These are phyloP conservation scores for Lasioglossum figueresi DNA, from an alignment of 2,888 invertebrate species.

Conservation along the genomic window DNA sequence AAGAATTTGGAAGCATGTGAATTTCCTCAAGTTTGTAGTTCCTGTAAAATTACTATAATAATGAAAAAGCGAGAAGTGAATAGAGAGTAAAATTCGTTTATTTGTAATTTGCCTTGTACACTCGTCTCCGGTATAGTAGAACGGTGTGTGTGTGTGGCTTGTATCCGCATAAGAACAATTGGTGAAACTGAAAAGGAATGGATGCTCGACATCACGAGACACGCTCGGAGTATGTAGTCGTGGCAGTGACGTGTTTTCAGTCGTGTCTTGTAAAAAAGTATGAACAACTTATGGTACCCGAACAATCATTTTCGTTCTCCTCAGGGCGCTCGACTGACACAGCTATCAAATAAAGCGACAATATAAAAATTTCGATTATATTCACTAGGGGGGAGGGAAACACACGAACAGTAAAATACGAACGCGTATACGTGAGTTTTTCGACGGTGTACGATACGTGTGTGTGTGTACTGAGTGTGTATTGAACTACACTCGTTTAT, in stretches of 20 bases:
- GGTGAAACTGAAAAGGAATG: constrained; percentile 70
- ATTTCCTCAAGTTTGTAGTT: background rate
- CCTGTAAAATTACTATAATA: background rate
- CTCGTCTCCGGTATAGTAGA: constrained; percentile 67
- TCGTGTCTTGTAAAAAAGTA: constrained; percentile 30
- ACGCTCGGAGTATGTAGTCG: constrained; percentile 55
- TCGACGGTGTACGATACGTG: constrained; percentile 35
- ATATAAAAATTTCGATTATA: constrained; percentile 51
- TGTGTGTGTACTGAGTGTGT: constrained; percentile 17
- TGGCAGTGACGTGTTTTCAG: constrained; percentile 67
- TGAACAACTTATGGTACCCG: constrained; percentile 26
- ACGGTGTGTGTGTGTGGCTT: constrained; percentile 45
- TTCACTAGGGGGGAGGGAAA: constrained; percentile 25
- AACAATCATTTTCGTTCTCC: background rate
- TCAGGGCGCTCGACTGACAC: background rate
- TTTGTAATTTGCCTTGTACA: constrained; percentile 76
- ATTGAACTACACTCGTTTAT: constrained; percentile 62
- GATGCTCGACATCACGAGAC: constrained; percentile 64
- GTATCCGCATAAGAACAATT: constrained; percentile 52
- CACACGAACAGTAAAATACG: constrained; percentile 59
- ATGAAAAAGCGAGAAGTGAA: background rate
- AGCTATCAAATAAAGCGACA: constrained; percentile 43
- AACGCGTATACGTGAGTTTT: constrained; percentile 51
- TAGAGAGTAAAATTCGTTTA: constrained; percentile 74
- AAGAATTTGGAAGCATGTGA: background rate